phyloP scores from a whole-genome alignment of 2,797 vertebrate species.

The Gobio occitaniae region DNA sequence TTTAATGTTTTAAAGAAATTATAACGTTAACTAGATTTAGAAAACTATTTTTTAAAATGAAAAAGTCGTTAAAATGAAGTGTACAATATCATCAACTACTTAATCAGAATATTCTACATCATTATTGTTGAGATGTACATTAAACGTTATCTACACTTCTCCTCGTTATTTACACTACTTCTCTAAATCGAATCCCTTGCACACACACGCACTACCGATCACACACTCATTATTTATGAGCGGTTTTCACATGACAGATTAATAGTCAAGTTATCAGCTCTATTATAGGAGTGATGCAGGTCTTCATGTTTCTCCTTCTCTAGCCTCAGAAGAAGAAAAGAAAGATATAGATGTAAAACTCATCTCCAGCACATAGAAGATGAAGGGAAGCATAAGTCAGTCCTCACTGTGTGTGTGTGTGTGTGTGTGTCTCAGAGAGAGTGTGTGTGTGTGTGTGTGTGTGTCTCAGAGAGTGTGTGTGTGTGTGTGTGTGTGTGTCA shows the following conservation, averaged over 20 bases:
- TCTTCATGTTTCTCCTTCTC: too few species aligned
- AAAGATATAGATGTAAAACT: too few species aligned
- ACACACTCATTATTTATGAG: not conserved
- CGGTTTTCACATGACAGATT: not conserved
- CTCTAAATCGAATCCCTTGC: not conserved
- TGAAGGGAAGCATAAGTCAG: too few species aligned
- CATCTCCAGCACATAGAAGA: too few species aligned
- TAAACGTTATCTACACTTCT: not conserved
- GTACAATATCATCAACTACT: not conserved
- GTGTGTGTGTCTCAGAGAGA: too few species aligned
- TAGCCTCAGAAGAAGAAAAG: too few species aligned
- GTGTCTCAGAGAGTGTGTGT: too few species aligned
- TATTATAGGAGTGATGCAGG: too few species aligned
- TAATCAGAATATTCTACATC: not conserved
- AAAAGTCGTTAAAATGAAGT: not conserved
- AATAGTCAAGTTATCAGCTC: not conserved
- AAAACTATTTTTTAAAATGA: not conserved
- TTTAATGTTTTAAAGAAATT: not conserved
- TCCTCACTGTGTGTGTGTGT: too few species aligned
- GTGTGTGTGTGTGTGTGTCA: too few species aligned
- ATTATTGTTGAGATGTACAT: not conserved
- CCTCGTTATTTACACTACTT: not conserved
- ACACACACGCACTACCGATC: not conserved
- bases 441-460: too few species aligned
- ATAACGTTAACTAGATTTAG: not conserved